phyloP scores from a whole-genome alignment of 2,888 invertebrate genomes.

The Frankliniella intonsa region DNA sequence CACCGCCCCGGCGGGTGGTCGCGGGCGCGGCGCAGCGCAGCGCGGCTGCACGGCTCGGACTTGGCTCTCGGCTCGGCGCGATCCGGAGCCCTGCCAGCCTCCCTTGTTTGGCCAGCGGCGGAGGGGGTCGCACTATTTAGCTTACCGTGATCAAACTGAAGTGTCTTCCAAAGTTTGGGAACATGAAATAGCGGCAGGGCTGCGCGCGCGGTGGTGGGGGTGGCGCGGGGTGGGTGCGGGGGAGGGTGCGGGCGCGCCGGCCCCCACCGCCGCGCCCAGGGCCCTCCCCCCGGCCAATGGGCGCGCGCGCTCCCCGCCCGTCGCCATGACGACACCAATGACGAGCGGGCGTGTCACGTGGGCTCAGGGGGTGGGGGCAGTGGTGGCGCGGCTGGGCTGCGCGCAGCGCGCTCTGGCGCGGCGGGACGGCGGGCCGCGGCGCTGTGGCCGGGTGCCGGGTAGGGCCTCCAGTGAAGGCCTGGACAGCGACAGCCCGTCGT shows the following conservation, averaged over 20 bases:
- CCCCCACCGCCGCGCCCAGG: not conserved
- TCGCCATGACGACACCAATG: slow-evolving; percentile 5
- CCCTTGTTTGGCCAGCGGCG: slow-evolving; percentile 40
- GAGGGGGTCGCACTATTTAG: slow-evolving; percentile 43
- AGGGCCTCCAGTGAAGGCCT: too few relatives aligned
- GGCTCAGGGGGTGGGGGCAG: too few relatives aligned
- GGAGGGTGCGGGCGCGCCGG: not conserved
- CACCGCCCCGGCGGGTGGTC: slow-evolving; percentile 32
- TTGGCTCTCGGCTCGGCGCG: slow-evolving; percentile 32
- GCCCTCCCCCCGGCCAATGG: not conserved
- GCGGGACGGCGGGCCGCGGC: not conserved
- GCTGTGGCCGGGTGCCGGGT: too few relatives aligned
- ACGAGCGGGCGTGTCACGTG: not conserved
- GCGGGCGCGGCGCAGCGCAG: slow-evolving; percentile 38
- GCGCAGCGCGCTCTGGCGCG: not conserved
- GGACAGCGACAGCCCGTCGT: too few relatives aligned
- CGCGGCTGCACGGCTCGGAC: slow-evolving; percentile 34
- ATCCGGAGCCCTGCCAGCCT: slow-evolving; percentile 1
- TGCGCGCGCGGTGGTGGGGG: slow-evolving; percentile 31
- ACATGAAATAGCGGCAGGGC: slow-evolving; percentile 38
- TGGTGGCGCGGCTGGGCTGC: not conserved
- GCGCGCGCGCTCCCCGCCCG: not conserved
- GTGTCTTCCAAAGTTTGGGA: slow-evolving; percentile 39
- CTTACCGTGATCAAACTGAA: slow-evolving; percentile 40
- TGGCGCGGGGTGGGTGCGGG: slow-evolving; percentile 35